Conservation (phyloP, 2,888 invertebrate species). For the Drosophila cyrtoloma region DNA sequence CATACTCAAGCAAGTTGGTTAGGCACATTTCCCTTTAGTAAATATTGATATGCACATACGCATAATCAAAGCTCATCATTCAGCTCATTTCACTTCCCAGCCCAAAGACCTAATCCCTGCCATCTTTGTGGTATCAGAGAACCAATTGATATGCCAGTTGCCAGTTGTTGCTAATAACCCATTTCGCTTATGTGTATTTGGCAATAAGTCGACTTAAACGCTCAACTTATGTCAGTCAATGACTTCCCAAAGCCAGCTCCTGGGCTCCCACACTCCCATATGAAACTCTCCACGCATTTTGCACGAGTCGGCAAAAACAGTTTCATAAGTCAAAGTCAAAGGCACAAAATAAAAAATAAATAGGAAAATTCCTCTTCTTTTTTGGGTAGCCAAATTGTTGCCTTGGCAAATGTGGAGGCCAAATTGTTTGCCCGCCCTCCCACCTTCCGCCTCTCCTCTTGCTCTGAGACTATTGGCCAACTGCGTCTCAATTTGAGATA, state of each 20-base stretch:
- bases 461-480: slow-evolving; percentile 42
- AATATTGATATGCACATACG: slow-evolving; percentile 1
- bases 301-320: slow-evolving; percentile 53
- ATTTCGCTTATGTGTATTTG: slow-evolving; percentile 49
- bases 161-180: slow-evolving; percentile 59
- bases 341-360: slow-evolving; percentile 17
- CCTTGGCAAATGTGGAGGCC: slow-evolving; percentile 56
- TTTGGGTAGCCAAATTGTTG: slow-evolving; percentile 29
- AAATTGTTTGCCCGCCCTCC: slow-evolving; percentile 8
- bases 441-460: no score
- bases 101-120: slow-evolving; percentile 2
- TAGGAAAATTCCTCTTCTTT: slow-evolving; percentile 9
- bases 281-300: slow-evolving; percentile 13
- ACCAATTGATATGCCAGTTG: slow-evolving; percentile 60
- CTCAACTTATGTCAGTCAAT: slow-evolving; percentile 63
- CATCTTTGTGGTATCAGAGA: slow-evolving; percentile 32
- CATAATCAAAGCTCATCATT: slow-evolving; percentile 18
- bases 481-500: slow-evolving; percentile 54
- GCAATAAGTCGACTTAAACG: slow-evolving; percentile 49
- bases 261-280: neutral
- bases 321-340: slow-evolving; percentile 38
- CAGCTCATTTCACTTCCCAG: slow-evolving; percentile 9
- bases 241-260: slow-evolving; percentile 18
- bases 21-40: neutral
- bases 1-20: neutral